phyloP scores from a whole-genome alignment of 1,140 invertebrate species.

The Lordiphosa collinella region DNA sequence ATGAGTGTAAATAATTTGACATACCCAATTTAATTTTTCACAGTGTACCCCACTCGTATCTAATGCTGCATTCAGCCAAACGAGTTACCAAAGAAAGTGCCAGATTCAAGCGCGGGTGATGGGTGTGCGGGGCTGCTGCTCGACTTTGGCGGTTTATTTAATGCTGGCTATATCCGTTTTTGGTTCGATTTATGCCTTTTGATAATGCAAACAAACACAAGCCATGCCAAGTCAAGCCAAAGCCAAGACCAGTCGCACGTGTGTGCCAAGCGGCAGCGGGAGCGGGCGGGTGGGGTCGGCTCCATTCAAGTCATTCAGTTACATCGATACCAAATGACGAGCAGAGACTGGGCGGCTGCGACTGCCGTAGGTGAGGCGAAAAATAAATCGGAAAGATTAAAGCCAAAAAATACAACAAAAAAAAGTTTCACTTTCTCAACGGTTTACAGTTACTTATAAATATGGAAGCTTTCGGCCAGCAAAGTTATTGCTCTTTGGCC shows the following conservation, averaged over 20 bases:
- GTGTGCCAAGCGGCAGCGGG: conserved; percentile 6
- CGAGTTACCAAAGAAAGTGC: conserved; percentile 67
- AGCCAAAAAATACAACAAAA: conserved; percentile 21
- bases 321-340: conserved; percentile 44
- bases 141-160: conserved; percentile 51
- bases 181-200: conserved; percentile 72
- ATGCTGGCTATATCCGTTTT: conserved; percentile 71
- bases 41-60: conserved; percentile 18
- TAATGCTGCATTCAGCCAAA: conserved; percentile 47
- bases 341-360: conserved; percentile 31
- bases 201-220: conserved; percentile 47
- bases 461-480: conserved; percentile 51
- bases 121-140: conserved; percentile 24
- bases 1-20: too few relatives aligned
- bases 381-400: conserved; percentile 71
- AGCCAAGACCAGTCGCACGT: conserved; percentile 2
- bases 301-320: conserved; percentile 49
- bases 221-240: conserved; percentile 16
- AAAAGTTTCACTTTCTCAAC: conserved; percentile 73
- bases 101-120: conserved; percentile 19
- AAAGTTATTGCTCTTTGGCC: conserved; percentile 45
- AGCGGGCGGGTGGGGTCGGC: conserved; percentile 9
- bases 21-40: conserved; percentile 60
- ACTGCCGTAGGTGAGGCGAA: conserved; percentile 51
- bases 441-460: conserved; percentile 71